Base-by-base conservation (phyloP, 2,888 invertebrate genomes). In the Eilema depressum region DNA sequence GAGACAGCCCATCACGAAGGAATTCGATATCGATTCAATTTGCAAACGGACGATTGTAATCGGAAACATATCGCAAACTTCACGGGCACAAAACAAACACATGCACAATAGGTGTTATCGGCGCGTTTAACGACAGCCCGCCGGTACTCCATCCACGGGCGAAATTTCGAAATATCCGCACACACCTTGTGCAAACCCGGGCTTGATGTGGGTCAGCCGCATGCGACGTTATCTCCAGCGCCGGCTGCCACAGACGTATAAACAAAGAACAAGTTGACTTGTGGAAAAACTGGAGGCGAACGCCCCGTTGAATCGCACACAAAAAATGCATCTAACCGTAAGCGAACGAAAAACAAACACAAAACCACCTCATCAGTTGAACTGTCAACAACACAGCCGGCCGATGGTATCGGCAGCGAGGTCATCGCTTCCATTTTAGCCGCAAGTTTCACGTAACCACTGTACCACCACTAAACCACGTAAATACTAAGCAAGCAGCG, bases 351-450 rank as follows among this genome's bases (percentile, higher is more conserved):
- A 90, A 91, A 91, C 90, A 92, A 93, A 93, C 93, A 91, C 92
- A 92, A 90, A 92, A 92, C 90, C 92, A 91, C 91, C 89, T 90
- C 89, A 83, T 83, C 83, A 73, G 78, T 79, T 66, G 74, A 75
- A 81, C 77, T 74, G 83, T 80, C 81, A 83, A 80, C 78, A 75
- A 70, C 75, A 82, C 80, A 83, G 78, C 75, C 77, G 82, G 77
- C 74, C 81, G 79, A 84, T 81, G 85, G 85, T 85, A 84, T 77
- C 83, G 62, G 70, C 79, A 83, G 79, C 87, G 92, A 92, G 92
- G 92, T 91, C 93, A 89, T 89, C 88, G 91, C 84, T 86, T 87
- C 90, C 92, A 90, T 90, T 91, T 88, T 86, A 86, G 84, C 78
- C 80, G 73, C 85, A 84, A 85, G 84, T 82, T 87, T 86, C 85